Base-by-base conservation (phyloP, 2,113 vertebrate genomes). In the Craseonycteris thonglongyai region DNA sequence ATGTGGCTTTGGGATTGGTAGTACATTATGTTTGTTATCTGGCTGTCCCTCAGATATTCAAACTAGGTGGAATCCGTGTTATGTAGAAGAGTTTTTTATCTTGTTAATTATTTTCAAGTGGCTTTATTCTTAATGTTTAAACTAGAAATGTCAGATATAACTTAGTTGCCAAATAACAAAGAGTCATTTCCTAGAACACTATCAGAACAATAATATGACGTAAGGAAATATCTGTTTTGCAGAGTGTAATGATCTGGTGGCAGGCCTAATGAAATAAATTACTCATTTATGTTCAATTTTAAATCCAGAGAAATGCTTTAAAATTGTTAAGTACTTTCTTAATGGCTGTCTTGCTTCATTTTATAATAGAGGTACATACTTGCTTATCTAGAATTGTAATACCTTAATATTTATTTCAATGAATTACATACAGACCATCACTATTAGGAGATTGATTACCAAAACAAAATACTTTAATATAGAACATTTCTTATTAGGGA, bases 31-130 rank as follows among this genome's bases (percentile, higher is more conserved):
- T 82, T 49, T 38, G 12, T 82, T 49, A 42, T 85, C 58, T 66
- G 47, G 33, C 47, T 76, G 15, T 45, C 54, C 40, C 26, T 79
- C 40, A 51, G 22, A 47, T 35, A 35, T 22, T 86, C n/a, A 81
- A 28, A 68, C n/a, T 38, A 47, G 38, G 49, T 93, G 14, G 74
- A 80, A 45, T 93, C 28, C 68, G 66, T 42, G 47, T 49, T 84
- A 56, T 58, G 58, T 92, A 54, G 30, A 71, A 84, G 45, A 56
- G 13, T 24, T 58, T 47, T 5, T 71, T 21, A n/a, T 58, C 49
- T 65, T 79, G 38, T 85, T 89, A 78, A 71, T 85, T 88, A 42
- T 86, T 90, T 93, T 90, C 66, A 90, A 45, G 59, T 81, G 75
- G 35, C 51, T 59, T 95, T 69, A 87, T 84, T 88, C 71, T 63